phyloP scores from a whole-genome alignment of 1,140 invertebrate genomes.

The Arctopsyche grandis region DNA sequence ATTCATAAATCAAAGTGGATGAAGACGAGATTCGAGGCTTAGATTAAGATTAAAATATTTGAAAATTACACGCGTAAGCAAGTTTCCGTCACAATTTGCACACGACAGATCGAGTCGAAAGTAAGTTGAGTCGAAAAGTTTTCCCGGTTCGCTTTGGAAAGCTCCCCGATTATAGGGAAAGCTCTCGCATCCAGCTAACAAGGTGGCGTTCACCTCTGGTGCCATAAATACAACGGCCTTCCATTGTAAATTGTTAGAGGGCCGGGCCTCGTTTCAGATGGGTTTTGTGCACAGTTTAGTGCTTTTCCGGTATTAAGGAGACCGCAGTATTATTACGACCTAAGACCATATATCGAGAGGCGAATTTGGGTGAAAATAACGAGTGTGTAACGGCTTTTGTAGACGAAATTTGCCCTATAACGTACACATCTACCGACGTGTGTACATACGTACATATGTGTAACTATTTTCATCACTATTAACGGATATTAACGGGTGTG shows the following conservation, averaged over 20 bases:
- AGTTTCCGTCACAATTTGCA: no score
- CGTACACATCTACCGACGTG: not conserved
- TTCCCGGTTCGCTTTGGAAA: no score
- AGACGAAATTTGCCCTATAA: no score
- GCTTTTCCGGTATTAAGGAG: constrained; percentile 33
- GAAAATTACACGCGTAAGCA: no score
- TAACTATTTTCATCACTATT: no score
- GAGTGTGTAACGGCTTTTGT: constrained; percentile 27
- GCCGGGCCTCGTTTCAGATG: not conserved
- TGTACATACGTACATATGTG: not conserved
- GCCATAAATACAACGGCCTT: constrained; percentile 44
- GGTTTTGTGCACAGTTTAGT: constrained; percentile 33
- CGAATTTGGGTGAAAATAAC: constrained; percentile 3
- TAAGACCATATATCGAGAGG: constrained; percentile 29
- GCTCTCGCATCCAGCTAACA: constrained; percentile 4
- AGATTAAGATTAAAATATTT: no score
- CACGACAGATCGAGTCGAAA: no score
- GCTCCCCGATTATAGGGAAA: no score
- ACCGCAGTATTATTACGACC: constrained; percentile 41
- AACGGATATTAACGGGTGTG: no score
- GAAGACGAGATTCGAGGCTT: no score
- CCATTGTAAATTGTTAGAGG: constrained; percentile 44
- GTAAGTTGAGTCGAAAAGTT: no score
- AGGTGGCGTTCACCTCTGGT: constrained; percentile 28
- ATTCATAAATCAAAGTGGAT: no score